These are phyloP conservation scores for Leptonema lineaticorne DNA, from an alignment of 1,140 invertebrate genomes.

Conservation along the genomic window DNA sequence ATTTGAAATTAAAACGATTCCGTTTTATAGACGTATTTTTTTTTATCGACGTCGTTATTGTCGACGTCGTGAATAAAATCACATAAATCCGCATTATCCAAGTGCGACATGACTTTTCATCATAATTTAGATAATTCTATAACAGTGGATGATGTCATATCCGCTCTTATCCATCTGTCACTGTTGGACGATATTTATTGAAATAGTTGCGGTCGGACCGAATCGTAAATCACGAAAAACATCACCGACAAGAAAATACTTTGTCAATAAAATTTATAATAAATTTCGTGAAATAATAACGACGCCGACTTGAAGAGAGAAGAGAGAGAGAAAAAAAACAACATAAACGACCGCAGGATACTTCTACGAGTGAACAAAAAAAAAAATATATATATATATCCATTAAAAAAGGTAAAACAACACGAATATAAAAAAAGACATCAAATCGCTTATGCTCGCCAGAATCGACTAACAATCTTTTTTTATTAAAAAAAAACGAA, in stretches of 20 bases:
- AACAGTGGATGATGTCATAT: constrained; percentile 33
- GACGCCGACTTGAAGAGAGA: background rate
- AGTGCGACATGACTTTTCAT: background rate
- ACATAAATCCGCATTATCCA: too few relatives aligned
- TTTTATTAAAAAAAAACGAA: background rate
- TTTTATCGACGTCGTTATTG: too few relatives aligned
- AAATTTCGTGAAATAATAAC: background rate
- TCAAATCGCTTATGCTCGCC: background rate
- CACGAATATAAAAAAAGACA: background rate
- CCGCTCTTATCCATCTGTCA: constrained; percentile 23
- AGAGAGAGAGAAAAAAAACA: background rate
- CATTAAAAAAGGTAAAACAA: background rate
- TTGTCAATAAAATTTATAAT: constrained; percentile 26
- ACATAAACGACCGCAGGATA: background rate
- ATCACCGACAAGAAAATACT: constrained; percentile 31
- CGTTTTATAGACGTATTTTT: too few relatives aligned
- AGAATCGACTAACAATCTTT: background rate
- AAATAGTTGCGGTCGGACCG: constrained; percentile 34
- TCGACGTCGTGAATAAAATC: too few relatives aligned
- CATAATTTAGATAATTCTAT: constrained; percentile 14
- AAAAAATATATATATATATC: background rate
- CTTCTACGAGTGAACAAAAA: background rate
- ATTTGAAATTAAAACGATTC: too few relatives aligned
- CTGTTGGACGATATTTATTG: constrained; percentile 39
- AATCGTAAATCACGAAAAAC: constrained; percentile 34